phyloP scores from a whole-genome alignment of 2,113 vertebrate species.

The Parus major region DNA sequence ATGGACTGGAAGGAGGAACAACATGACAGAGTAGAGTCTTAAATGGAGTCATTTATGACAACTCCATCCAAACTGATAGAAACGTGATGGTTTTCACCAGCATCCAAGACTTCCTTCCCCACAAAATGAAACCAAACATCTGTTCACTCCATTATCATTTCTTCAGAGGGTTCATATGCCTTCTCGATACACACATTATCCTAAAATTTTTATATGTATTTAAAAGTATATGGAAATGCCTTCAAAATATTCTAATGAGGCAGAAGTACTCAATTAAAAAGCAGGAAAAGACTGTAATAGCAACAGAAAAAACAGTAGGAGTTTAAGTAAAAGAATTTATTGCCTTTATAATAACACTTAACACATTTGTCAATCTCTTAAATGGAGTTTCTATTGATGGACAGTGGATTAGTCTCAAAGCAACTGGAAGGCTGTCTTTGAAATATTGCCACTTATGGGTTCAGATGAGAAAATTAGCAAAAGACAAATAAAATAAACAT shows the following conservation, averaged over 20 bases:
- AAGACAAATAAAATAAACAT: conserved; percentile 57
- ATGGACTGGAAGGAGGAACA: background rate
- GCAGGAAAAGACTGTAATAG: background rate
- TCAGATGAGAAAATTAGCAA: conserved; percentile 30
- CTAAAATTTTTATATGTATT: background rate
- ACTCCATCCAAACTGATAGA: background rate
- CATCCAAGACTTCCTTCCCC: background rate
- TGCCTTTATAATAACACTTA: background rate
- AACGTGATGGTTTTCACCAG: background rate
- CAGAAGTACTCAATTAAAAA: background rate
- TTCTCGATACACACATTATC: background rate
- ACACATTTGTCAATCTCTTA: background rate
- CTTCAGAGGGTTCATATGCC: background rate
- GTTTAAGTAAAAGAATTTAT: background rate
- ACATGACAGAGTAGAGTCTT: background rate
- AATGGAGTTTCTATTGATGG: background rate
- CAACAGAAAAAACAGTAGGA: background rate
- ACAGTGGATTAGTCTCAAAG: background rate
- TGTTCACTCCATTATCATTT: background rate
- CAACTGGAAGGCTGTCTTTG: background rate
- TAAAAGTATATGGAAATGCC: background rate
- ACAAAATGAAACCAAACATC: background rate
- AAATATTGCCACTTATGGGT: background rate
- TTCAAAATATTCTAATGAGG: background rate
- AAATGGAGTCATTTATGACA: background rate